Evolutionary conservation across 2,113 vertebrate genomes (phyloP).

Genomic region (Urocynchramus pylzowi): DNA sequence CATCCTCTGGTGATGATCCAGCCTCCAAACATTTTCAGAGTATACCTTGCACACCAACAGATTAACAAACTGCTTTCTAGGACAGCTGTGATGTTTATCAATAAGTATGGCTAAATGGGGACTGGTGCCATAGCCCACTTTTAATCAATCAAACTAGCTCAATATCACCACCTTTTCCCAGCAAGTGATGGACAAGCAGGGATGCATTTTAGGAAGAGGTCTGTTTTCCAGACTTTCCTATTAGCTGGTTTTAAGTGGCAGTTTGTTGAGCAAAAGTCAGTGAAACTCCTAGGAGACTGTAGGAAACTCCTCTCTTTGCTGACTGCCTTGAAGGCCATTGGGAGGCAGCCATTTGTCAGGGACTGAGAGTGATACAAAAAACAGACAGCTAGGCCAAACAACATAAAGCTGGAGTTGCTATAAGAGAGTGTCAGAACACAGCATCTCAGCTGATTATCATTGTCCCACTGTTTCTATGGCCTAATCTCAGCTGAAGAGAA

Average conservation of each 20-base stretch:
- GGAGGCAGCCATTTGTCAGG: not conserved
- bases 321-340: not conserved
- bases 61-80: not conserved
- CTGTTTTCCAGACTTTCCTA: not conserved
- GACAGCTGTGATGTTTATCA: not conserved
- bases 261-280: not conserved
- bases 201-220: not conserved
- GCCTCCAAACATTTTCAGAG: not conserved
- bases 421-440: not conserved
- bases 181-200: not conserved
- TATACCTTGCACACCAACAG: not conserved
- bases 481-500: not conserved
- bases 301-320: not conserved
- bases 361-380: accelerated
- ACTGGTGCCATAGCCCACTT: not conserved
- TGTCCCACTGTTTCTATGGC: not conserved
- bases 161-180: not conserved
- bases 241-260: not conserved
- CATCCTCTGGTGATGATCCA: not conserved
- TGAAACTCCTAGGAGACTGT: not conserved
- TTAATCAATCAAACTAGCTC: not conserved
- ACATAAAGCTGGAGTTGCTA: not conserved
- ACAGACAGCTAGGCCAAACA: not conserved
- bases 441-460: not conserved
- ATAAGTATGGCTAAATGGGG: not conserved